phyloP scores from a whole-genome alignment of 1,140 invertebrate genomes.

The Akabosia matsudoensis region DNA sequence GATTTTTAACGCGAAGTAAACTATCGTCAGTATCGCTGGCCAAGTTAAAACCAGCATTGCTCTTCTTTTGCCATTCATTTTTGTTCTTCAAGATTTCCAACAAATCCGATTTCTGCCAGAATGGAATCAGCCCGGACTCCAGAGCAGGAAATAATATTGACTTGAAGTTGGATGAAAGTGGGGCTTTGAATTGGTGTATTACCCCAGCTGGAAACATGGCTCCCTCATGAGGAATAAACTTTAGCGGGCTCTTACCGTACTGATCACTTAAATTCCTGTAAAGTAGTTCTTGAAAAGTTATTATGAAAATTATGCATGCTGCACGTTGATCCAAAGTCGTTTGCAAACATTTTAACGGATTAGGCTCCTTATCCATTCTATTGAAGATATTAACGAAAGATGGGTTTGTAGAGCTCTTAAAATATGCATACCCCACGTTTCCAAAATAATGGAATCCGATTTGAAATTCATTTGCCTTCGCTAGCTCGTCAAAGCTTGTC shows the following conservation, averaged over 20 bases:
- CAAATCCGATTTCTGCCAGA: neutral
- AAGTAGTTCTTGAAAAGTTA: neutral
- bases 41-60: neutral
- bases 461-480: neutral
- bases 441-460: neutral
- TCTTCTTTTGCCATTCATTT: neutral
- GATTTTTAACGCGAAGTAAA: neutral
- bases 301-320: neutral
- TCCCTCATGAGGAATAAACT: neutral
- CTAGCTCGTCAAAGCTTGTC: neutral
- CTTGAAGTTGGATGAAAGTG: neutral
- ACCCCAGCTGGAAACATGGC: neutral
- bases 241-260: neutral
- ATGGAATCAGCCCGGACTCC: conserved; percentile 8
- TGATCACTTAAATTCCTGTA: conserved; percentile 1
- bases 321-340: neutral
- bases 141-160: neutral
- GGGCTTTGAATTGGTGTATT: neutral
- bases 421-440: neutral
- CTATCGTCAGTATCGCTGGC: neutral
- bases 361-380: neutral
- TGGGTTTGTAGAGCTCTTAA: neutral
- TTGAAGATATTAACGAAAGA: neutral
- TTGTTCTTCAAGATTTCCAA: neutral
- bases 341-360: neutral